Conservation (phyloP, 2,888 invertebrate genomes). For the Ochropleura plecta region DNA sequence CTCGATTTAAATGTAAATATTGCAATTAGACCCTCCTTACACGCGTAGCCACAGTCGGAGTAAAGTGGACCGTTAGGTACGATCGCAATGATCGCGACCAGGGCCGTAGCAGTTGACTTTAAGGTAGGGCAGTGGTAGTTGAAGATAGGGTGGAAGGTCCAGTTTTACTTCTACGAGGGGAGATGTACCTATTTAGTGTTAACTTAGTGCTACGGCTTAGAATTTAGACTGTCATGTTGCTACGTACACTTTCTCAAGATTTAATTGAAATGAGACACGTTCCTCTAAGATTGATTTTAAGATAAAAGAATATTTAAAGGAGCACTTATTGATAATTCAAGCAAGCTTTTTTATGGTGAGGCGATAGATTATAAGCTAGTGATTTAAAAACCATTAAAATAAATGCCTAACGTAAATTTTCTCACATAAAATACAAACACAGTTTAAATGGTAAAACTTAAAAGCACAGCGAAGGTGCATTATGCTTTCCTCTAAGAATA, state of each 20-base stretch:
- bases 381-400: neutral
- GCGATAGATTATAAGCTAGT: neutral
- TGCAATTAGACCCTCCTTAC: conserved; percentile 78
- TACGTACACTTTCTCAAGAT: neutral
- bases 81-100: conserved; percentile 53
- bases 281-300: neutral
- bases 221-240: neutral
- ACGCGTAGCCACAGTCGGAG: conserved; percentile 64
- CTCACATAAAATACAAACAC: neutral
- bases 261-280: neutral
- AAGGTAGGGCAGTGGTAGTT: neutral
- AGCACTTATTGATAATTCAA: neutral
- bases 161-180: neutral
- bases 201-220: conserved; percentile 30
- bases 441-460: neutral
- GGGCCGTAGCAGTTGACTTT: neutral
- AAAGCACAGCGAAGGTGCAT: neutral
- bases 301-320: neutral
- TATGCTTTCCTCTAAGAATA: neutral
- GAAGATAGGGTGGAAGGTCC: neutral
- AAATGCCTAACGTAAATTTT: neutral
- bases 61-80: conserved; percentile 71
- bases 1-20: conserved; percentile 87
- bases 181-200: conserved; percentile 13
- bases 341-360: neutral